Evolutionary conservation across 2,113 vertebrate species (phyloP), one percentile per base, ranked within the genome.

Genomic region (Malaclemys terrapin): DNA sequence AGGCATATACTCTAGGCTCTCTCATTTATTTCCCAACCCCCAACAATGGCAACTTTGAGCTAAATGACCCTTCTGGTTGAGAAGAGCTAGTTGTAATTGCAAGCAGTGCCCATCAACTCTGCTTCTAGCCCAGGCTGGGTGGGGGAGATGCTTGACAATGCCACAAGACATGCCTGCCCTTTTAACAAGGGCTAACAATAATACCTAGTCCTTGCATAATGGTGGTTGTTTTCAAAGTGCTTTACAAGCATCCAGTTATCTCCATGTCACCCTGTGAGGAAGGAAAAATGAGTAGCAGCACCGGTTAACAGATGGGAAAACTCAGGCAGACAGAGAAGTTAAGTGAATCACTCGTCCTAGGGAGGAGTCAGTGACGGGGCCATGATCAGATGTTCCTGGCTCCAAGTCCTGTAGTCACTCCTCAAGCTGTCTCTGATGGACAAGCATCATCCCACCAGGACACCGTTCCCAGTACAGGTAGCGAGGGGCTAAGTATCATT

Each of bases 321-420:
- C 42, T 47, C 24, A 78, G 35, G 3, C 83, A 89, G 42, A 56
- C 50, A 45, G 42, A 53, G 90, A 89, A 72, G 82, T 89, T 50
- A 94, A 85, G 57, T 24, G 38, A 76, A 38, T 35, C 78, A 81
- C 29, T 93, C 79, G 25, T 47, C 65, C 65, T 88, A 78, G 83
- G 53, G 80, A 49, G 57, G 91, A 92, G 90, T 93, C 91, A 89
- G 53, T 81, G 78, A 29, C 35, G 38, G 50, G 42, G 75, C 42
- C 75, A 82, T 65, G 90, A 89, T 92, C 85, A 90, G 81, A 93
- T 93, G 78, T 47, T 85, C 79, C 47, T 27, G 75, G 42, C 42
- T 54, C 57, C 87, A 65, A 1, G 5, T 65, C 57, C 81, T 79
- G 47, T 31, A 80, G 31, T 57, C n/a, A 42, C 62, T 91, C 82